These are phyloP conservation scores for Platorchestia sp. DNA, from an alignment of 1,140 invertebrate genomes.

Conservation along the genomic window DNA sequence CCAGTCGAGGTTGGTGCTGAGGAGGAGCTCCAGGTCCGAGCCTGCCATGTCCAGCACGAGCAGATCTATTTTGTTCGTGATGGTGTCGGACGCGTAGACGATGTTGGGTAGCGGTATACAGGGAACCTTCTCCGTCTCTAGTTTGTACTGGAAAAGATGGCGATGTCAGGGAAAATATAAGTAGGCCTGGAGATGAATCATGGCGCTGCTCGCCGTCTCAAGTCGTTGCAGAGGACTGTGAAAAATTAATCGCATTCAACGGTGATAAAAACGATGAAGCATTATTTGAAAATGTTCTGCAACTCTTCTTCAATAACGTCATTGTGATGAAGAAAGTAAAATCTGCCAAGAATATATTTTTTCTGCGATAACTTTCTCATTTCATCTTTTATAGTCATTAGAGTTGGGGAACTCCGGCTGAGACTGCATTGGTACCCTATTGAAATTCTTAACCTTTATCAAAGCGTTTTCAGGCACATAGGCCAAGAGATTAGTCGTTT, in stretches of 20 bases:
- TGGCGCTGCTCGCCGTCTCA: too few relatives aligned
- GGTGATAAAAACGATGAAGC: not conserved
- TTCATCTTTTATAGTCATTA: too few relatives aligned
- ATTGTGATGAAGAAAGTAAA: not conserved
- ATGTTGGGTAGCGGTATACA: slow-evolving; percentile 64
- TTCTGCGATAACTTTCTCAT: too few relatives aligned
- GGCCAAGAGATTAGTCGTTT: too few relatives aligned
- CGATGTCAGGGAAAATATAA: not conserved
- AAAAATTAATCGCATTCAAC: too few relatives aligned
- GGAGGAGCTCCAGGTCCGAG: slow-evolving; percentile 63
- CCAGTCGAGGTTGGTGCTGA: slow-evolving; percentile 63
- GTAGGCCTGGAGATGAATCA: too few relatives aligned
- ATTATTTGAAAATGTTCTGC: not conserved
- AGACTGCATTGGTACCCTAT: too few relatives aligned
- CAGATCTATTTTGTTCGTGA: slow-evolving; percentile 58
- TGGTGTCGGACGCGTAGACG: slow-evolving; percentile 57
- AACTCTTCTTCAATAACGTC: not conserved
- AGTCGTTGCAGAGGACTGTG: too few relatives aligned
- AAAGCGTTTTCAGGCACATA: too few relatives aligned
- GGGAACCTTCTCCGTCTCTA: slow-evolving; percentile 58
- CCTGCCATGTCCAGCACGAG: slow-evolving; percentile 64
- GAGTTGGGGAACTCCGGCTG: too few relatives aligned
- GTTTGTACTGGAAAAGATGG: not conserved
- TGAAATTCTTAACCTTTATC: too few relatives aligned
- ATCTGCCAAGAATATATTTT: too few relatives aligned